Conservation (phyloP, 2,113 vertebrate species). For the Rutilus rutilus region DNA sequence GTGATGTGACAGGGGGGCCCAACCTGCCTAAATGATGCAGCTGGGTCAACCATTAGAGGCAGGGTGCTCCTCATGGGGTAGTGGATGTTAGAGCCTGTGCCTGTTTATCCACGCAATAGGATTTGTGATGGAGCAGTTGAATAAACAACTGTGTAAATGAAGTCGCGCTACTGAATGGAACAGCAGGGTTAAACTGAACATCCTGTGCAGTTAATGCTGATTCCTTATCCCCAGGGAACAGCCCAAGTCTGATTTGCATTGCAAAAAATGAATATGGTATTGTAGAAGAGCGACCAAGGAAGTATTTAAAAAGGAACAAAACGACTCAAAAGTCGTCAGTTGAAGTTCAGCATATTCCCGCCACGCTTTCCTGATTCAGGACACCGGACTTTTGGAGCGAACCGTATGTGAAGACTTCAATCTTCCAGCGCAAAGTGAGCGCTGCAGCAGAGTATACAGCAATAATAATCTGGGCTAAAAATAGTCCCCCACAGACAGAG, state of each 20-base stretch:
- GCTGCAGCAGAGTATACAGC: constrained; percentile 46
- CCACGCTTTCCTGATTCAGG: neutral
- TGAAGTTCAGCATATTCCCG: neutral
- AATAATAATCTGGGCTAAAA: constrained; percentile 61
- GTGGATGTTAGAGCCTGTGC: constrained; percentile 7
- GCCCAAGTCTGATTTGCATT: constrained; percentile 26
- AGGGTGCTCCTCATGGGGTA: constrained; percentile 33
- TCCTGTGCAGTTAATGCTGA: constrained; percentile 8
- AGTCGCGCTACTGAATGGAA: constrained; percentile 6
- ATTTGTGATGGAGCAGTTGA: constrained; percentile 27
- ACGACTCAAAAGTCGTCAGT: neutral
- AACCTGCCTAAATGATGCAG: constrained; percentile 51
- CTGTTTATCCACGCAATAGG: constrained; percentile 42
- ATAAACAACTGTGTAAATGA: constrained; percentile 48
- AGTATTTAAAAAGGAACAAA: constrained; percentile 5
- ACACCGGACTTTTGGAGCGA: constrained; percentile 8
- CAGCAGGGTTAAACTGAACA: constrained; percentile 42
- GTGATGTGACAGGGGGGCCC: constrained; percentile 30
- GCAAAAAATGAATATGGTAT: constrained; percentile 17
- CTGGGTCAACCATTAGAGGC: constrained; percentile 50
- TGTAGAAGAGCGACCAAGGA: neutral
- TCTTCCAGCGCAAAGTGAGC: neutral
- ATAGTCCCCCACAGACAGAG: constrained; percentile 43
- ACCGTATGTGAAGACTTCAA: constrained; percentile 34
- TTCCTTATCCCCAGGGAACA: neutral